Conservation (phyloP, 2,113 vertebrate species). For the Eulacestoma nigropectus region DNA sequence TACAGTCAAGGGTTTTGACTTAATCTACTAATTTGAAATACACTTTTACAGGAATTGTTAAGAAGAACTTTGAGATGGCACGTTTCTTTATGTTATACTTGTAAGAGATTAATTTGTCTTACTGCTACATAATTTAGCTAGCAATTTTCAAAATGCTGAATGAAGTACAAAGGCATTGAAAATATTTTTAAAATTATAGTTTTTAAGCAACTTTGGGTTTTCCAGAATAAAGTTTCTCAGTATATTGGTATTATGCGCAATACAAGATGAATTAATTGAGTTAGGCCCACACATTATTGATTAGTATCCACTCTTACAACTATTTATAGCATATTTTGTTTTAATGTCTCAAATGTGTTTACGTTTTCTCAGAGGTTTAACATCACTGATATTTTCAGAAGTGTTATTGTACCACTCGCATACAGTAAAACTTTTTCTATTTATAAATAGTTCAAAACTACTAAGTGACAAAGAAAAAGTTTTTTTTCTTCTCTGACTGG, state of each 20-base stretch:
- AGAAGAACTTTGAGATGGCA: not conserved
- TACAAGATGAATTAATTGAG: conserved; percentile 9
- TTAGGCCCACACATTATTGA: conserved; percentile 39
- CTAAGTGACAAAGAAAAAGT: not conserved
- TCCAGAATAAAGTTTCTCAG: not conserved
- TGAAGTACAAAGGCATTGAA: conserved; percentile 43
- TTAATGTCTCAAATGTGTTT: not conserved
- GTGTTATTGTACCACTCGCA: not conserved
- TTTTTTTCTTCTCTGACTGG: not conserved
- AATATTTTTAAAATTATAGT: conserved; percentile 23
- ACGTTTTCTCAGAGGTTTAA: not conserved
- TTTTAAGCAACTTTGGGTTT: conserved; percentile 40
- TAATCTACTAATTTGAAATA: not conserved
- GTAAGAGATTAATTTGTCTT: conserved; percentile 39
- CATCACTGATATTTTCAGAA: not conserved
- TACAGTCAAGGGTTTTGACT: not conserved
- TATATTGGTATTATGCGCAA: conserved; percentile 14
- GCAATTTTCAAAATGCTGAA: conserved; percentile 53
- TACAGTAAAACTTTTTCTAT: not conserved
- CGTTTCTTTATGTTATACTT: not conserved
- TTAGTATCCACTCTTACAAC: not conserved
- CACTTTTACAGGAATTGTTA: conserved; percentile 2
- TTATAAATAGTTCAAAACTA: not conserved
- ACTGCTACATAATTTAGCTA: conserved; percentile 31
- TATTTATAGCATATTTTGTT: not conserved